These are phyloP conservation scores for Champsocephalus esox DNA, from an alignment of 2,797 vertebrate species.

Conservation along the genomic window DNA sequence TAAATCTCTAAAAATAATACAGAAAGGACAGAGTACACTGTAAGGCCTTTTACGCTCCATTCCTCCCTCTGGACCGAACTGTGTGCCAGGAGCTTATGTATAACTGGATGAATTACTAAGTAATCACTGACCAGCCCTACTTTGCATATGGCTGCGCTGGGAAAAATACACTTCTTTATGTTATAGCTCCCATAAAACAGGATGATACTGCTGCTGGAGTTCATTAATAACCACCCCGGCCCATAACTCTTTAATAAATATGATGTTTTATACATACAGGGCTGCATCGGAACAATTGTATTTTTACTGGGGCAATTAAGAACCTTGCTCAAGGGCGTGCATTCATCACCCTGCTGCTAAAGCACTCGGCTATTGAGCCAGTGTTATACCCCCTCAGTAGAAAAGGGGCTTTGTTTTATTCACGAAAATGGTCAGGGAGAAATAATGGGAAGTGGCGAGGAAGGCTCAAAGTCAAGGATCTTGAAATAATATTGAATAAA, in stretches of 20 bases:
- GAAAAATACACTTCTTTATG: conserved; percentile 61
- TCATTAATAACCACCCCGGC: conserved; percentile 64
- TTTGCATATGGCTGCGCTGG: conserved; percentile 64
- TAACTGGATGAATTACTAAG: conserved; percentile 76
- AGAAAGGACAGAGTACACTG: conserved; percentile 54
- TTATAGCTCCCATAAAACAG: conserved; percentile 65
- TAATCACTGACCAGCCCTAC: conserved; percentile 70
- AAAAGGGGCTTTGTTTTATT: conserved; percentile 77
- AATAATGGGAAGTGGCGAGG: conserved; percentile 75
- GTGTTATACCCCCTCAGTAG: conserved; percentile 50
- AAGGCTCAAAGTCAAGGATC: conserved; percentile 75
- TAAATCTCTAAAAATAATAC: conserved; percentile 50
- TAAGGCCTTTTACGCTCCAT: conserved; percentile 57
- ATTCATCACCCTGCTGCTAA: conserved; percentile 72
- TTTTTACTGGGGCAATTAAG: conserved; percentile 79
- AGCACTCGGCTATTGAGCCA: conserved; percentile 71
- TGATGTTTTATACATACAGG: conserved; percentile 60
- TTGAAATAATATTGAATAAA: conserved; percentile 62
- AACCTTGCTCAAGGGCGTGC: conserved; percentile 79
- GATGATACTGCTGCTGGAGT: conserved; percentile 60
- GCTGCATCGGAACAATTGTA: conserved; percentile 63
- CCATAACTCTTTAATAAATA: conserved; percentile 65
- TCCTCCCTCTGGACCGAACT: conserved; percentile 62
- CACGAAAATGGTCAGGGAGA: conserved; percentile 50
- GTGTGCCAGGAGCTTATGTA: conserved; percentile 70